These are phyloP conservation scores for Mus musculus DNA, from an alignment of 2,113 vertebrate species.

Conservation along the genomic window GRCm39 chr6:11157001-11157500, in stretches of 20 bases:
- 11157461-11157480: neutral
- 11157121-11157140: neutral
- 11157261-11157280: neutral
- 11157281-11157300: too few relatives aligned
- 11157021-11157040: neutral
- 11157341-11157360: neutral
- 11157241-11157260: neutral
- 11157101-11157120: neutral
- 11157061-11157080: neutral
- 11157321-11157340: too few relatives aligned
- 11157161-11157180: neutral
- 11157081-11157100: neutral
- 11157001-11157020: neutral
- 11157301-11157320: neutral
- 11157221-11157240: neutral
- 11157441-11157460: neutral
- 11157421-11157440: neutral
- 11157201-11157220: neutral
- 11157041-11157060: neutral
- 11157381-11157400: neutral
- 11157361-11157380: neutral
- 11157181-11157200: too few relatives aligned
- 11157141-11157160: neutral
- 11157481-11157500: neutral
- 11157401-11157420: too few relatives aligned